These are phyloP conservation scores for Pelodiscus sinensis DNA, from an alignment of 2,113 vertebrate genomes.

Conservation along the genomic window DNA sequence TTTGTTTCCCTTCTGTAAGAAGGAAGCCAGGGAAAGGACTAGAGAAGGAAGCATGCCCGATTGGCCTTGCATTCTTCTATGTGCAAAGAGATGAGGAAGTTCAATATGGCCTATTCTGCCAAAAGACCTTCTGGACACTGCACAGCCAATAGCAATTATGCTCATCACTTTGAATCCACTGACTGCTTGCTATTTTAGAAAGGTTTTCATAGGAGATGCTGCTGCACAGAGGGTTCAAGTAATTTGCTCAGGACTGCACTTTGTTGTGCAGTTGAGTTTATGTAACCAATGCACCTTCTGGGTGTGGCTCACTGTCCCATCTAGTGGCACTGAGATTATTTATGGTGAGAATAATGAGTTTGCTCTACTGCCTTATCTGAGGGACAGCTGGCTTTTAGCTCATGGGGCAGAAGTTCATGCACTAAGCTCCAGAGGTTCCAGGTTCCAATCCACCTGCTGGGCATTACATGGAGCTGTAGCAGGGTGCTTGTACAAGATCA, in stretches of 20 bases:
- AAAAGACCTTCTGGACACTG: background rate
- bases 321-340: no score
- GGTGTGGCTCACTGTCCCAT: no score
- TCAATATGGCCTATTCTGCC: background rate
- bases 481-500: no score
- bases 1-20: background rate
- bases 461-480: no score
- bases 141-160: background rate
- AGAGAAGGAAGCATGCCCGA: background rate
- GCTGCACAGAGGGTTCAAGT: accelerated
- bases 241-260: background rate
- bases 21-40: background rate
- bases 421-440: no score
- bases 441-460: no score
- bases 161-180: background rate
- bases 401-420: no score
- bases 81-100: background rate
- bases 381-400: no score
- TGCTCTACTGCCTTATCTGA: no score
- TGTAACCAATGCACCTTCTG: no score
- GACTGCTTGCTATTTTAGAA: background rate
- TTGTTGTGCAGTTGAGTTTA: background rate
- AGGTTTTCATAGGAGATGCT: accelerated
- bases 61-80: background rate
- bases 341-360: no score